Evolutionary conservation across 2,797 vertebrate genomes (phyloP), one percentile per base, ranked within the genome.

Genomic region (Setipinna tenuifilis): DNA sequence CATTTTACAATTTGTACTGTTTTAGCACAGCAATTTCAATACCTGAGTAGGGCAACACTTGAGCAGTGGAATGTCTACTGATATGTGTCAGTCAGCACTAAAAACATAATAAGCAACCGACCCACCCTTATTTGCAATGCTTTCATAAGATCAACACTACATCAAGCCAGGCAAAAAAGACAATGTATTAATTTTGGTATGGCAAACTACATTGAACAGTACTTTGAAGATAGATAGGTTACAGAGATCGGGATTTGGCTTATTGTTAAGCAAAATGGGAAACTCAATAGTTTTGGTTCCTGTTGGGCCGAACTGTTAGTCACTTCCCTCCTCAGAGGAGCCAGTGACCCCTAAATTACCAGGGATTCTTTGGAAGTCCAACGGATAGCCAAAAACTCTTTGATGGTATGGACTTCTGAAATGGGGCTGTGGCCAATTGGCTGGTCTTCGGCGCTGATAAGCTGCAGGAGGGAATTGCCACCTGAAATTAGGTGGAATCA

Each of bases 401-500:
- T 44, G 71, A 4, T 41, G 71, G 2, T 31, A 21, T 14, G 11
- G 28, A 78, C 6, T 31, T 44, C 31, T 9, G 35, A 78, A 19
- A 7, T 44, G 31, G 4, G 17, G 14, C 4, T 78, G 71, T 44
- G 71, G 31, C 71, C 71, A 35, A 44, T 41, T 44, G 35, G 31
- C 31, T 78, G 71, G 71, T 44, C 35, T 41, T 44, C 44, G 71
- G 71, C 44, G 16, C 35, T 78, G 71, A 78, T 78, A 78, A 21
- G 31, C 71, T 44, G 71, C 71, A 21, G 71, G 71, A 78, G 71
- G 71, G 17, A 44, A 78, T 44, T 17, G 71, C 71, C 71, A 78
- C 7, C 71, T 78, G 35, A 21, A 78, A 44, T 19, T 41, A 21
- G 35, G 5, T 78, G 71, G 71, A 44, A 41, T 35, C 2, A 9